Percentiles rank a stretch among this genome's conserved stretches.
Conservation (phyloP, 1,140 invertebrate genomes). For the Procambarus clarkii region DNA sequence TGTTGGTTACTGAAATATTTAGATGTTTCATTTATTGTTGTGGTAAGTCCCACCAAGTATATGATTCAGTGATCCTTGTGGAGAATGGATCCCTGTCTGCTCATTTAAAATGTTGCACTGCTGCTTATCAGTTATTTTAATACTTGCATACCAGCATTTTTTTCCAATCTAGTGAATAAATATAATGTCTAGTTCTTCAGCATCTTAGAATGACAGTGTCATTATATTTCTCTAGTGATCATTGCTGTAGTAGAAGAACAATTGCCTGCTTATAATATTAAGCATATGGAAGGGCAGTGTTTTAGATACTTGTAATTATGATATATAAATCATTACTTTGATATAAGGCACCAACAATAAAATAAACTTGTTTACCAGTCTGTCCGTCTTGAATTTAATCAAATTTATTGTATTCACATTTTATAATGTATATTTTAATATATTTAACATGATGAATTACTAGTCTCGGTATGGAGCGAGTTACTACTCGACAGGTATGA, state of each 20-base stretch:
- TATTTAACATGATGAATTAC: neutral
- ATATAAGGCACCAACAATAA: neutral
- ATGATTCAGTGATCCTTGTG: neutral
- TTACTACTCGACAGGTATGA: neutral
- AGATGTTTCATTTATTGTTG: neutral
- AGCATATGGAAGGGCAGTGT: neutral
- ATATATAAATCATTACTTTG: neutral
- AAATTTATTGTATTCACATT: neutral
- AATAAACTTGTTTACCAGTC: constrained; percentile 5
- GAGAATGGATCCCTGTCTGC: constrained; percentile 1
- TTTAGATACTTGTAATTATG: neutral
- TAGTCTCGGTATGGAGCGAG: neutral
- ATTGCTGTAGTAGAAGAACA: neutral
- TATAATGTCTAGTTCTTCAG: neutral
- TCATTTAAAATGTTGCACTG: constrained; percentile 1
- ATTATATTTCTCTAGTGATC: neutral
- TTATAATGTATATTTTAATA: neutral
- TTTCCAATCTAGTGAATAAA: neutral
- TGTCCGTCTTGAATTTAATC: constrained; percentile 29
- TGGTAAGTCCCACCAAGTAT: neutral
- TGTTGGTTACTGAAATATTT: constrained; percentile 17
- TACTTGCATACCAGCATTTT: neutral
- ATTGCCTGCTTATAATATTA: neutral
- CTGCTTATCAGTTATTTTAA: neutral
- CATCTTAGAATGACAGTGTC: neutral